Conservation (phyloP, 2,797 vertebrate genomes). For the Sebastiscus albofasciatus region DNA sequence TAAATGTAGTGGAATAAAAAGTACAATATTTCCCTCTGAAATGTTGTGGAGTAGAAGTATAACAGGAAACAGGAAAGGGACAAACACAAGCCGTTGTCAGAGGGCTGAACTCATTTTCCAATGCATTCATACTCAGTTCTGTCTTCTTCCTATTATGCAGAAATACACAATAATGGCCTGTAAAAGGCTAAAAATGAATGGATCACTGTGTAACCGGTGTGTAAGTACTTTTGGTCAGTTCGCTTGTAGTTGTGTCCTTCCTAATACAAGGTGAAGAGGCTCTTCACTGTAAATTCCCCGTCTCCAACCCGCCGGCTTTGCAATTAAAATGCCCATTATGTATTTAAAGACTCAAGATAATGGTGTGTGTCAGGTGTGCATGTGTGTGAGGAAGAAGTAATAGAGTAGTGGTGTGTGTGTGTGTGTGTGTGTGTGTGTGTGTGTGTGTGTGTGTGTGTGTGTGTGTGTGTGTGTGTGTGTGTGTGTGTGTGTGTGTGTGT, state of each 20-base stretch:
- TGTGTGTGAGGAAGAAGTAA: constrained; percentile 41
- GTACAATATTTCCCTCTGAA: neutral
- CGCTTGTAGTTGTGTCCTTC: constrained; percentile 17
- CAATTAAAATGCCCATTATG: constrained; percentile 70
- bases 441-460: constrained; percentile 34
- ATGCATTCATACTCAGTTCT: neutral
- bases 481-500: constrained; percentile 37
- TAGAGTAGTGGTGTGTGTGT: constrained; percentile 47
- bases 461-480: constrained; percentile 4
- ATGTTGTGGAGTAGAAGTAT: neutral
- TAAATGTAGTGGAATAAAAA: neutral
- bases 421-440: constrained; percentile 41
- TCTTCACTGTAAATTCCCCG: constrained; percentile 49
- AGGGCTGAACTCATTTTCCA: neutral
- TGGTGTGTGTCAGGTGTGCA: constrained; percentile 45
- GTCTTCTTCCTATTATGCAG: neutral
- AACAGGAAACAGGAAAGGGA: neutral
- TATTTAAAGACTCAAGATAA: constrained; percentile 68
- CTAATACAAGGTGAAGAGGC: constrained; percentile 65
- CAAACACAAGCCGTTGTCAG: neutral
- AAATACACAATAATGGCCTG: neutral
- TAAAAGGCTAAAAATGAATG: constrained; percentile 7
- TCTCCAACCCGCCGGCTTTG: constrained; percentile 53
- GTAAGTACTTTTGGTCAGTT: constrained; percentile 22
- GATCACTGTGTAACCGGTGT: neutral